These are phyloP conservation scores for Cottus gobio DNA, from an alignment of 2,113 vertebrate genomes.

Conservation along the genomic window DNA sequence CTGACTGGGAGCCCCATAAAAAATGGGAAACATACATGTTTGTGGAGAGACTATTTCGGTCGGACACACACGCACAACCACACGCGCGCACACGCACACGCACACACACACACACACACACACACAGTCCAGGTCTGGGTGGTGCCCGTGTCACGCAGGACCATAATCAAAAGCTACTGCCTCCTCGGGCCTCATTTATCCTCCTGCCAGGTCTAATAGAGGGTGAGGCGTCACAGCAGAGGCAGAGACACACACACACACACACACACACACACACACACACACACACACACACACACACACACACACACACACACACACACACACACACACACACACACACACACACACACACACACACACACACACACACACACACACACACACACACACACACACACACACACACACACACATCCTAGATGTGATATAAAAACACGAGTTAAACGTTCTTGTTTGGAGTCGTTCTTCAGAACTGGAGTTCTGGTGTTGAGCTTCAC, in stretches of 20 bases:
- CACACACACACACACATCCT: not conserved
- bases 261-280: not conserved
- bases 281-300: constrained; percentile 8
- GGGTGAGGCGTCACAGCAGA: constrained; percentile 61
- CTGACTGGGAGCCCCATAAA: constrained; percentile 49
- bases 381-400: constrained; percentile 6
- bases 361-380: constrained; percentile 6
- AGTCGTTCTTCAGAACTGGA: constrained; percentile 9
- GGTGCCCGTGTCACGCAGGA: constrained; percentile 51
- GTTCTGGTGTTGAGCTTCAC: not conserved
- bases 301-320: not conserved
- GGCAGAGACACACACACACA: constrained; percentile 13
- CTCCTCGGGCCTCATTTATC: constrained; percentile 60
- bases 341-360: not conserved
- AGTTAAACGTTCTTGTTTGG: constrained; percentile 3
- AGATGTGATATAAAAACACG: constrained; percentile 10
- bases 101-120: constrained; percentile 19
- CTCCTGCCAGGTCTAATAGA: constrained; percentile 43
- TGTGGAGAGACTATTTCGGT: constrained; percentile 66
- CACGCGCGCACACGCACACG: not conserved
- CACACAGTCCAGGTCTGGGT: constrained; percentile 52
- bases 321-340: constrained; percentile 1
- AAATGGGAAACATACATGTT: constrained; percentile 59
- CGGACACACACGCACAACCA: constrained; percentile 23
- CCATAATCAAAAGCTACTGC: constrained; percentile 69